Conservation (phyloP, 2,797 vertebrate species). For the Scomberomorus guttatus region DNA sequence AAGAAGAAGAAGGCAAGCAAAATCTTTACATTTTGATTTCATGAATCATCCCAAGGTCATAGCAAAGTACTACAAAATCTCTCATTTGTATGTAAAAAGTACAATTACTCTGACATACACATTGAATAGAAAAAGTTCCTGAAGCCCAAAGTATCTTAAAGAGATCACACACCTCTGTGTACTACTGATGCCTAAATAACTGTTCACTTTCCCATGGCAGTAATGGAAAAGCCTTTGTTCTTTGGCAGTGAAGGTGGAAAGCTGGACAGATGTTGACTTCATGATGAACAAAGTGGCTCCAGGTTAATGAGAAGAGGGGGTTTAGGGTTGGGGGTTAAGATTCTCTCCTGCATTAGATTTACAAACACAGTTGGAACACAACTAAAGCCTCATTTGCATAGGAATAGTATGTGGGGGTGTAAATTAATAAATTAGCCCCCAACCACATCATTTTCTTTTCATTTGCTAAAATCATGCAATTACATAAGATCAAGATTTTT, state of each 20-base stretch:
- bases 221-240: conserved; percentile 84
- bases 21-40: conserved; percentile 6
- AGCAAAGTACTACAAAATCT: conserved; percentile 5
- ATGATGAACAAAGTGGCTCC: conserved; percentile 72
- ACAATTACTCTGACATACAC: conserved; percentile 25
- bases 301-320: conserved; percentile 61
- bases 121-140: conserved; percentile 54
- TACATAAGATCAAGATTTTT: too few species aligned
- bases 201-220: conserved; percentile 80
- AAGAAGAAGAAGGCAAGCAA: background rate
- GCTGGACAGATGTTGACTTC: conserved; percentile 77
- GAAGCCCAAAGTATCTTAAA: conserved; percentile 57
- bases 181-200: conserved; percentile 71
- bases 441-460: too few species aligned
- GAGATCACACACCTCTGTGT: conserved; percentile 59
- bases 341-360: background rate
- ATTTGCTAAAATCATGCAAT: too few species aligned
- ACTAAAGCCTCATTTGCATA: too few species aligned
- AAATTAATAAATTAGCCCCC: background rate
- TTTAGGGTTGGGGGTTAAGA: conserved; percentile 6
- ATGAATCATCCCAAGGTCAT: conserved; percentile 3
- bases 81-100: conserved; percentile 11
- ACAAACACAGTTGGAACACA: too few species aligned
- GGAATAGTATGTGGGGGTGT: background rate
- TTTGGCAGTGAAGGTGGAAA: conserved; percentile 84